Percentiles rank a stretch among this genome's conserved stretches.
phyloP scores from a whole-genome alignment of 2,888 invertebrate species.

The Orchesella flavescens region DNA sequence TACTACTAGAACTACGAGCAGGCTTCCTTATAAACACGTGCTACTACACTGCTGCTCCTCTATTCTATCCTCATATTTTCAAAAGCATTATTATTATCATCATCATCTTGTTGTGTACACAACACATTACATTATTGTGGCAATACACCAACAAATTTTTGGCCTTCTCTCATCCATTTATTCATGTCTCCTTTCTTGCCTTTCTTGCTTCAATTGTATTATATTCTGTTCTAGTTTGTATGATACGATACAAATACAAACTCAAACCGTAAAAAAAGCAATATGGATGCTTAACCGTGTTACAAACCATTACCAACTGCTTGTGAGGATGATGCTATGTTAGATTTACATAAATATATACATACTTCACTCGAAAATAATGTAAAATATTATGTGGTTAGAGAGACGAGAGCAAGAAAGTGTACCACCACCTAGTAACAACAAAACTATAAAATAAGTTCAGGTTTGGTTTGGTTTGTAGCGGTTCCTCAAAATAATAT shows the following conservation, averaged over 20 bases:
- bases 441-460: too few species aligned
- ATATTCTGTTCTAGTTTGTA: too few species aligned
- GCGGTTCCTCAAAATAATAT: too few species aligned
- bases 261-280: slow-evolving; percentile 1
- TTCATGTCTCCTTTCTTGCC: not conserved
- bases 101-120: slow-evolving; percentile 14
- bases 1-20: slow-evolving; percentile 16
- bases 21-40: slow-evolving; percentile 53
- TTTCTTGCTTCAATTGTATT: too few species aligned
- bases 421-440: too few species aligned
- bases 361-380: not conserved
- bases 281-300: slow-evolving; percentile 3
- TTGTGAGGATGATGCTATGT: too few species aligned
- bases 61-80: too few species aligned
- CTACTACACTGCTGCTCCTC: slow-evolving; percentile 6
- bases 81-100: slow-evolving; percentile 28
- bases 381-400: too few species aligned
- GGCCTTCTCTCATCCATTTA: slow-evolving; percentile 26
- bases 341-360: too few species aligned
- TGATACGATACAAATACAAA: too few species aligned
- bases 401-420: too few species aligned
- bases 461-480: too few species aligned
- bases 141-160: slow-evolving; percentile 32
- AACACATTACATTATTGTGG: slow-evolving; percentile 27
- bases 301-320: not conserved